Base-by-base conservation (phyloP, 2,797 vertebrate species). In the Myiothlypis chrysogaster region DNA sequence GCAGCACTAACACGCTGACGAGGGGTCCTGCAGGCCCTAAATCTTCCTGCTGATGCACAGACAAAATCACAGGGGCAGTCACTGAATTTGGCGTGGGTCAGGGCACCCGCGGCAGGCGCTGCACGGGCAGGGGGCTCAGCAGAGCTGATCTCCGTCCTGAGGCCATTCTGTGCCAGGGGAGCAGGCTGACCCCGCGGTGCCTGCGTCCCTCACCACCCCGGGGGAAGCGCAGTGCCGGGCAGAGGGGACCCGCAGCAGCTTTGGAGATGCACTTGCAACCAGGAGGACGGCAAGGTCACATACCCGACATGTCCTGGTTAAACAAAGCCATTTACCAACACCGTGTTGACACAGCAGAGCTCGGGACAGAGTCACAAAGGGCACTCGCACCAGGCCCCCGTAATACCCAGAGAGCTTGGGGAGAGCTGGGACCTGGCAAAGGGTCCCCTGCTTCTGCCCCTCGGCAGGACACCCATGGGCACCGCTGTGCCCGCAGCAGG, bases 331-430 rank as follows among this genome's bases (percentile, higher is more conserved):
- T 96, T 96, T 96, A 96, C 96, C 93, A 93, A 95, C 92, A 76
- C 44, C 30, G 25, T 97, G 88, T 97, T 97, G 96, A 97, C 97
- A 97, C 90, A 97, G 96, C 95, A 90, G 86, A 94, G 91, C 88
- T 94, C 10, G 24, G 95, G 96, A 95, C 94, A 88, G 85, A 96
- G 95, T 95, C 96, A 96, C 97, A 97, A 97, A 97, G 97, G 97
- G 96, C 97, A 96, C 64, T 71, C 3, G 27, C 57, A 59, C 46
- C 17, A 85, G 93, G 93, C 47, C 77, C 89, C 94, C 73, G 90
- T 37, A 49, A 44, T 50, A 52, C 72, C 70, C 68, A 1, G 12
- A 23, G 53, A 66, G 64, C 53, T 32, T 17, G 49, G 55, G 35
- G 41, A 66, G 28, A 47, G 4, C 77, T 24, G 53, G 14, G 39